phyloP scores from a whole-genome alignment of 2,113 vertebrate species.

The Neogobius melanostomus region DNA sequence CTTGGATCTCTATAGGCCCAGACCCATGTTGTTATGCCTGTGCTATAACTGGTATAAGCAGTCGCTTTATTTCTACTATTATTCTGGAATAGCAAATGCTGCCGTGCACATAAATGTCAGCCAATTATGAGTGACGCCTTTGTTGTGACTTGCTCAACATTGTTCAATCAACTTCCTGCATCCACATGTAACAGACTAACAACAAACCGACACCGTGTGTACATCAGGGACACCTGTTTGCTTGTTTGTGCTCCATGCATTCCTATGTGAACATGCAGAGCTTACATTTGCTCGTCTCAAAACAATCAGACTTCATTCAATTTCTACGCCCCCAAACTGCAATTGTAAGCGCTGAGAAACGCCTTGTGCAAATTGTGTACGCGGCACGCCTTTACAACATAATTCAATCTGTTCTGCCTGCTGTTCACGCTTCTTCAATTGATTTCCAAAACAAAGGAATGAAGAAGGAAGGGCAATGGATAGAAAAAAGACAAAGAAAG shows the following conservation, averaged over 20 bases:
- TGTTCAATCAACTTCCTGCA: background rate
- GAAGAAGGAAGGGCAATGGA: background rate
- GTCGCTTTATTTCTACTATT: background rate
- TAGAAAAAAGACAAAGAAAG: constrained; percentile 12
- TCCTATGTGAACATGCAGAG: constrained; percentile 17
- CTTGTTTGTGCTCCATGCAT: constrained; percentile 11
- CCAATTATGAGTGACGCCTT: background rate
- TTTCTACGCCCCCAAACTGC: constrained; percentile 15
- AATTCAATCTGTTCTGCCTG: constrained; percentile 4
- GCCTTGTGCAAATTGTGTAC: constrained; percentile 1
- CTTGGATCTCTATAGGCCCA: background rate
- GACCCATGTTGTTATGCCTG: no score
- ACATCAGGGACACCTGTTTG: background rate
- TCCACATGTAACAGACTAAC: background rate
- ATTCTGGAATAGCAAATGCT: background rate
- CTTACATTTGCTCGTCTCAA: constrained; percentile 3
- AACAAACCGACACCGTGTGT: background rate
- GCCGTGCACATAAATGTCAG: background rate
- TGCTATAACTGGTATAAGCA: background rate
- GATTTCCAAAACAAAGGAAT: constrained; percentile 24
- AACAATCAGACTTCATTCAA: constrained; percentile 36
- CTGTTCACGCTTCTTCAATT: background rate
- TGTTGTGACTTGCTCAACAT: background rate
- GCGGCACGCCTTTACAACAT: background rate
- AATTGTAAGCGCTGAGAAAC: background rate